Evolutionary conservation across 2,797 vertebrate species (phyloP).

Genomic region (Chelmon rostratus): DNA sequence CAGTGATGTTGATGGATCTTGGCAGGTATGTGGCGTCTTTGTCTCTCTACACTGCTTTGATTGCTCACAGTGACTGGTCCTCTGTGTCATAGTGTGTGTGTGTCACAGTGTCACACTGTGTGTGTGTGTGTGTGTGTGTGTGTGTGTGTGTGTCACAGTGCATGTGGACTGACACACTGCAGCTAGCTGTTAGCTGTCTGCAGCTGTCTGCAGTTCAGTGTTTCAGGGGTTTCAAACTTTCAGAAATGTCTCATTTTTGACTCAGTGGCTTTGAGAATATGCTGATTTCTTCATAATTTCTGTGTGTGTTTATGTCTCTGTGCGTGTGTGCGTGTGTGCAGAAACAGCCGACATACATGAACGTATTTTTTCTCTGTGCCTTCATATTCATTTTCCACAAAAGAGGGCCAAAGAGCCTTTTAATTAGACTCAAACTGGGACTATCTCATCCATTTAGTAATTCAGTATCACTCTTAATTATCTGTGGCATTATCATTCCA

Average conservation of each 20-base stretch:
- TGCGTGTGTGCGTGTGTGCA: not conserved
- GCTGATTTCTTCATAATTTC: conserved; percentile 2
- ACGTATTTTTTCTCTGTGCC: not conserved
- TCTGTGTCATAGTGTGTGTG: conserved; percentile 23
- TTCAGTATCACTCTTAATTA: conserved; percentile 65
- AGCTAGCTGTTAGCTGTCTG: conserved; percentile 16
- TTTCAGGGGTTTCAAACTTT: conserved; percentile 28
- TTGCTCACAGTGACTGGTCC: conserved; percentile 68
- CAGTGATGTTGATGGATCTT: conserved; percentile 64
- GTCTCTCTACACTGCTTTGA: conserved; percentile 61
- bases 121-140: conserved; percentile 7
- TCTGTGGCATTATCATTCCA: conserved; percentile 60
- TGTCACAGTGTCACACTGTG: not conserved
- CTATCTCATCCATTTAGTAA: conserved; percentile 52
- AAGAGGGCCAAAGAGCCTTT: conserved; percentile 31
- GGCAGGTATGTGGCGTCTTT: conserved; percentile 66
- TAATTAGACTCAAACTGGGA: conserved; percentile 58
- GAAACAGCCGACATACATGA: conserved; percentile 4
- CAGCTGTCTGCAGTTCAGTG: conserved; percentile 1
- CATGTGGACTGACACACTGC: conserved; percentile 32
- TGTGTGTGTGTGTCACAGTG: conserved; percentile 18
- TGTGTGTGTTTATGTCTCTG: not conserved
- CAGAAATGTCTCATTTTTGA: not conserved
- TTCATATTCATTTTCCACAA: conserved; percentile 39
- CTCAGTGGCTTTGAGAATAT: not conserved